phyloP scores from a whole-genome alignment of 2,888 invertebrate species.

The Limenitis arthemis region DNA sequence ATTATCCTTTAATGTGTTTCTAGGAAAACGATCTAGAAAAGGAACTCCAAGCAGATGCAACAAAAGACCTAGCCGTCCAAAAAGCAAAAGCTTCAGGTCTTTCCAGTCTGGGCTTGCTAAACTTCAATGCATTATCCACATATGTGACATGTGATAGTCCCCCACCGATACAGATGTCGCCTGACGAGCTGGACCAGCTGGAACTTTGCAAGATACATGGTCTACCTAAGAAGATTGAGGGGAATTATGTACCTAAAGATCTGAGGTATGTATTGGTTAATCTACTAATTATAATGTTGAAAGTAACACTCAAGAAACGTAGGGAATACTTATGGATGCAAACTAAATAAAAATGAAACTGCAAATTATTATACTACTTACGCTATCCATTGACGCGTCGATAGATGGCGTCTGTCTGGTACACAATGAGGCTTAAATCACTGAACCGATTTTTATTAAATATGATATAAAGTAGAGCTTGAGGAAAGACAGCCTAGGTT shows the following conservation, averaged over 20 bases:
- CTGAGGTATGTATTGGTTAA: conserved; percentile 48
- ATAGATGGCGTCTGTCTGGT: no score
- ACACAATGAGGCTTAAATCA: not conserved
- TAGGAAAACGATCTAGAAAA: conserved; percentile 64
- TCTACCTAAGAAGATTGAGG: conserved; percentile 77
- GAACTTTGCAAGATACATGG: conserved; percentile 81
- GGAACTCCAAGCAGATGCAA: conserved; percentile 54
- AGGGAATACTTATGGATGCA: not conserved
- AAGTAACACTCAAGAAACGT: not conserved
- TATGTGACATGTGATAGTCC: conserved; percentile 87
- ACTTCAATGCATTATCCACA: conserved; percentile 69
- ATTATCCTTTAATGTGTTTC: not conserved
- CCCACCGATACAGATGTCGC: conserved; percentile 84
- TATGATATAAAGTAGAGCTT: no score
- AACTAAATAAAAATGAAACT: no score
- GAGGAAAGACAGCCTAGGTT: not conserved
- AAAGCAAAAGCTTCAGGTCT: conserved; percentile 53
- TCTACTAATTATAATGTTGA: no score
- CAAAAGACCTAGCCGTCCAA: conserved; percentile 44
- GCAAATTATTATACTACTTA: no score
- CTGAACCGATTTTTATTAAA: no score
- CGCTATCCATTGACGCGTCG: no score
- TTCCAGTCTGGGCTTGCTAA: conserved; percentile 50
- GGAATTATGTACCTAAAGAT: conserved; percentile 79
- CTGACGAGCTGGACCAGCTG: conserved; percentile 81